These are phyloP conservation scores for Aplodontia rufa DNA, from an alignment of 2,113 vertebrate genomes.

Conservation along the genomic window DNA sequence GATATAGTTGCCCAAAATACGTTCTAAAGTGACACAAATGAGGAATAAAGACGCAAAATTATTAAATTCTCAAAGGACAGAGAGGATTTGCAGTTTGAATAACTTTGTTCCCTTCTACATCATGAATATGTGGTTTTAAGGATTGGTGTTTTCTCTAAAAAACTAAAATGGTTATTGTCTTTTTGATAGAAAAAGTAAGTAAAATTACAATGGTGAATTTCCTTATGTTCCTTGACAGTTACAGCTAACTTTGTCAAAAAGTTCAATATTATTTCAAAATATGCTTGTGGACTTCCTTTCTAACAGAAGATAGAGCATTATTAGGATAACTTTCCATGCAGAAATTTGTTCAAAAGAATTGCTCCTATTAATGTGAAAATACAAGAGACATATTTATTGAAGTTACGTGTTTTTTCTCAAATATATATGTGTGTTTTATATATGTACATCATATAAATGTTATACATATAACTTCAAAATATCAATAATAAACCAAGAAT, in stretches of 20 bases:
- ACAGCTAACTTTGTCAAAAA: neutral
- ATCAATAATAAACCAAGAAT: neutral
- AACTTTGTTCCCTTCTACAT: neutral
- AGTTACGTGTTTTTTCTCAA: neutral
- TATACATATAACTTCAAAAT: neutral
- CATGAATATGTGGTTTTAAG: neutral
- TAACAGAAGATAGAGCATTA: neutral
- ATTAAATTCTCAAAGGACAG: no score
- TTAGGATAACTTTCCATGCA: neutral
- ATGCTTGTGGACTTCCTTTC: neutral
- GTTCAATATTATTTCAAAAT: neutral
- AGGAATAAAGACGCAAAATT: no score
- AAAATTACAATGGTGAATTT: neutral
- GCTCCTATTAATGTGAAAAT: neutral
- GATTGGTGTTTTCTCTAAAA: neutral
- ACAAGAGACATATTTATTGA: neutral
- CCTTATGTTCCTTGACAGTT: neutral
- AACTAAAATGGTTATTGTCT: neutral
- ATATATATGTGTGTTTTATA: neutral
- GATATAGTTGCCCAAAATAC: no score
- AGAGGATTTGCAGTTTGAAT: no score
- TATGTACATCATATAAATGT: neutral
- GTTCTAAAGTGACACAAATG: no score
- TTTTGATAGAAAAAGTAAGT: neutral
- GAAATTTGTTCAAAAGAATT: neutral